Evolutionary conservation across 2,888 invertebrate species (phyloP).

Genomic region (Drosophila colorata): DNA sequence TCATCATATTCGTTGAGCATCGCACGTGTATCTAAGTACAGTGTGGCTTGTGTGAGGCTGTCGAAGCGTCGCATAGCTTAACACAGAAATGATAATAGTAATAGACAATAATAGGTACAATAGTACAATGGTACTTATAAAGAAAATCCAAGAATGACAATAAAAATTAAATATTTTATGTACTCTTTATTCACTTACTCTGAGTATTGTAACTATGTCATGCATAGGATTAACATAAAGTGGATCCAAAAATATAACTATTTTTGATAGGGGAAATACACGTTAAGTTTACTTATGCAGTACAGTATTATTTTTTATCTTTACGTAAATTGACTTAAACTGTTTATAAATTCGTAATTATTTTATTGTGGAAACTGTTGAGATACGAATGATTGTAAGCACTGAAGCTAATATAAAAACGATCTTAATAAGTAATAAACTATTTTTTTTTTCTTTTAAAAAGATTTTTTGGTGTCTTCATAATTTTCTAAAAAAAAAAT

Average conservation of each 20-base stretch:
- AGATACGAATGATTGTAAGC: too few relatives aligned
- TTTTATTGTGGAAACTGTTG: too few relatives aligned
- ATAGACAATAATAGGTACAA: slow-evolving; percentile 62
- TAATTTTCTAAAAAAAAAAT: too few relatives aligned
- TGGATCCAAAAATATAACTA: background rate
- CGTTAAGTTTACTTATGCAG: too few relatives aligned
- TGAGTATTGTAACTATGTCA: slow-evolving; percentile 1
- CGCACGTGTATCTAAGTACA: slow-evolving; percentile 72
- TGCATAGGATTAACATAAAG: too few relatives aligned
- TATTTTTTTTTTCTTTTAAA: too few relatives aligned
- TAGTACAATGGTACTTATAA: slow-evolving; percentile 40
- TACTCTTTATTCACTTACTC: slow-evolving; percentile 15
- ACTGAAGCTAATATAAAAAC: too few relatives aligned
- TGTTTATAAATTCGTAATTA: too few relatives aligned
- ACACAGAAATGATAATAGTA: slow-evolving; percentile 74
- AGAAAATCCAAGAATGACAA: slow-evolving; percentile 46
- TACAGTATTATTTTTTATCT: too few relatives aligned
- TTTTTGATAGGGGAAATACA: background rate
- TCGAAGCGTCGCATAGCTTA: slow-evolving; percentile 48
- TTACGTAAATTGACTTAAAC: too few relatives aligned
- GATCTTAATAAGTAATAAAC: too few relatives aligned
- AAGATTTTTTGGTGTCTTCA: too few relatives aligned
- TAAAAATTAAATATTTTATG: slow-evolving; percentile 30
- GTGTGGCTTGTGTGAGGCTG: slow-evolving; percentile 59
- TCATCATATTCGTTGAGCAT: slow-evolving; percentile 11